Evolutionary conservation across 2,797 vertebrate genomes (phyloP).

Genomic region (Simalia tracyae): DNA sequence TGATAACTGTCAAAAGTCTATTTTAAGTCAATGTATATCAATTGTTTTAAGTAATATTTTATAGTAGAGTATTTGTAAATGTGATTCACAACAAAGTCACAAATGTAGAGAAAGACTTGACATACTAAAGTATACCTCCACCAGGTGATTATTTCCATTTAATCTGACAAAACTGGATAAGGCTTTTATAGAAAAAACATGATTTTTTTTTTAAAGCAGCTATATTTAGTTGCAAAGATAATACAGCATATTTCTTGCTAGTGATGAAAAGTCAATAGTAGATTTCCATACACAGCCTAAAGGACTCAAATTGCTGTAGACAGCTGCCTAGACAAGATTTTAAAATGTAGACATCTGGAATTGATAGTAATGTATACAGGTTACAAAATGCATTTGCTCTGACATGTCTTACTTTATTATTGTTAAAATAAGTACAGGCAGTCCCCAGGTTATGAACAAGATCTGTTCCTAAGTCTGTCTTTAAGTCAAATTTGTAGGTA

Average conservation of each 20-base stretch:
- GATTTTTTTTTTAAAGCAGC: not conserved
- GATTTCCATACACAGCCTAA: not conserved
- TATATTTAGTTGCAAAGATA: not conserved
- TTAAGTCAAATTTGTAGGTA: too few species aligned
- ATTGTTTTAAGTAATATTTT: not conserved
- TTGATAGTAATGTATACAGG: not conserved
- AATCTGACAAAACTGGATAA: not conserved
- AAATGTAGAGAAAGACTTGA: not conserved
- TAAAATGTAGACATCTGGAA: not conserved
- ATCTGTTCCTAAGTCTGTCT: too few species aligned
- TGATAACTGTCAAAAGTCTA: not conserved
- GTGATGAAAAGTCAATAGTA: not conserved
- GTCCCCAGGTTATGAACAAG: too few species aligned
- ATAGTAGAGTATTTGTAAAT: not conserved
- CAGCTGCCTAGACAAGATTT: not conserved
- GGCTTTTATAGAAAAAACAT: not conserved
- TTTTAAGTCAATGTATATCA: not conserved
- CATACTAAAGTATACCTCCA: not conserved
- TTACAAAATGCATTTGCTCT: not conserved
- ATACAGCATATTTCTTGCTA: not conserved
- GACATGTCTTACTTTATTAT: not conserved
- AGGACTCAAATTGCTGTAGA: not conserved
- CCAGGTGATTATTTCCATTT: not conserved
- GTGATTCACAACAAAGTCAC: not conserved
- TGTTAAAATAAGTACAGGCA: not conserved